Conservation (phyloP, 1,140 invertebrate species). For the Lucilia sericata region DNA sequence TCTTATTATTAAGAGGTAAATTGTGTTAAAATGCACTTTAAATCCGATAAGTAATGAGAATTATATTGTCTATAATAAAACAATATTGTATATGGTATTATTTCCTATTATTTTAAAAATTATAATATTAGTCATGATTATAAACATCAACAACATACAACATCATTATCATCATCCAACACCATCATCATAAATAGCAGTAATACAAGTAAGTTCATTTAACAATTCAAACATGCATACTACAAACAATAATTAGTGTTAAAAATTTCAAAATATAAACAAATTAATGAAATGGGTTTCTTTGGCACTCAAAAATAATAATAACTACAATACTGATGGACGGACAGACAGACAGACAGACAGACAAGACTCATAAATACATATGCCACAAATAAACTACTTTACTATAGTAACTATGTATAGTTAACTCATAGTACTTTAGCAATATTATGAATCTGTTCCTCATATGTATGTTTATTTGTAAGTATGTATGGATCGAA, state of each 20-base stretch:
- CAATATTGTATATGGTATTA: background rate
- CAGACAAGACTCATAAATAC: background rate
- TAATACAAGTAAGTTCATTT: background rate
- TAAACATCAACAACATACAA: background rate
- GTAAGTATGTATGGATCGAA: too few species aligned
- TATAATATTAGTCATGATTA: background rate
- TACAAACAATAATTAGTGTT: background rate
- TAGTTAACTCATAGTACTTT: too few species aligned
- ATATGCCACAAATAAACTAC: background rate
- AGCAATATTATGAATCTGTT: background rate
- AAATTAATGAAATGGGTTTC: constrained; percentile 5
- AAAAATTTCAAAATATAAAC: constrained; percentile 5
- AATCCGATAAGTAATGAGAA: background rate
- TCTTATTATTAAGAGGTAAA: too few species aligned
- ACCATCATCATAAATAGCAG: background rate
- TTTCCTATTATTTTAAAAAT: background rate
- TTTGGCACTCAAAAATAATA: background rate
- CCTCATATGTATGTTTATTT: background rate
- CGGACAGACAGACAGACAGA: background rate
- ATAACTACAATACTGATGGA: background rate
- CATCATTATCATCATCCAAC: background rate
- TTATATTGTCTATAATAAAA: background rate
- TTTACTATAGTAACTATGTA: too few species aligned
- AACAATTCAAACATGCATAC: background rate
- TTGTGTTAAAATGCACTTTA: background rate